Evolutionary conservation across 1,140 invertebrate species (phyloP), one percentile per base, ranked within the genome.

Genomic region (Drosophila kurseongensis): DNA sequence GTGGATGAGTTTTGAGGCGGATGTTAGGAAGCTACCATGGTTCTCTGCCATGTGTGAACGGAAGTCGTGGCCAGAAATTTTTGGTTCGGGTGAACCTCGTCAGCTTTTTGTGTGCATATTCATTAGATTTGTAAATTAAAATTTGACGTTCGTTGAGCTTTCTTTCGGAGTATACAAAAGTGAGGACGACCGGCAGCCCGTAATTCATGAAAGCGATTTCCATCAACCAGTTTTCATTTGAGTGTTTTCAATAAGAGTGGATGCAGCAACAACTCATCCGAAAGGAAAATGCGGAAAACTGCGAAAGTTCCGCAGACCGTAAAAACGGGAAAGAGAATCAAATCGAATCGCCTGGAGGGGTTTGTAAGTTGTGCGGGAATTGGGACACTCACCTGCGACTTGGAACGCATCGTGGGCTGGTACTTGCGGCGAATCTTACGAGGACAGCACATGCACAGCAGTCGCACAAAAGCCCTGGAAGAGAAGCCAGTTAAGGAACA

Each of bases 381-480:
- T 14, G 36, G 47, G 41, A 18, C 60, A 90, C 92, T 94, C 93
- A 97, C 96, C 95, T 97, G 96, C 74, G 95, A 96, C 71, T 96
- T 96, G 78, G 96, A 96, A 72, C 96, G 94, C 74, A 96, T 95
- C 61, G 96, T 96, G 13, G 96, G 95, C 81, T 96, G 95, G 93
- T 97, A 97, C 91, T 95, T 95, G 88, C 95, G 93, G 60, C 95
- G 94, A 76, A 97, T 94, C 80, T 95, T 95, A 50, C 95, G 93
- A 1, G 96, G 96, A 92, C 96, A 97, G 93, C 96, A 97, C 27
- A 95, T 95, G 91, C 96, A 97, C 38, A 97, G 92, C 68, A 97
- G 96, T 69, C 96, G 94, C 36, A 96, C 95, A 92, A 97, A 97
- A 32, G 96, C 96, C 92, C 96, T 97, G 95, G 4, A 95, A 95